Conservation (phyloP, 1,140 invertebrate genomes). For the Drosophila eugracilis region DNA sequence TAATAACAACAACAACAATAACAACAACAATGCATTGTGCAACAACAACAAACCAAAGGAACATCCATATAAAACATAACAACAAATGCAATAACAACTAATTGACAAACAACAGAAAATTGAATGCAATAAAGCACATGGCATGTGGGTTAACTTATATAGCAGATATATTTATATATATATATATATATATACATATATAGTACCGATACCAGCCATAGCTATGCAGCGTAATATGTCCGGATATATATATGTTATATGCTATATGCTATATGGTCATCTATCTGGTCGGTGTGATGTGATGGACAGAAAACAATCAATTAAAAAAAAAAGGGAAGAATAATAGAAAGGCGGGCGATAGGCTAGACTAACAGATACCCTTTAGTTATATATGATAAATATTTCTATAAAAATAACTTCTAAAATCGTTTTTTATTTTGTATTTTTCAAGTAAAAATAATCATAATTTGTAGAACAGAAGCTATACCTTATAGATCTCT, state of each 20-base stretch:
- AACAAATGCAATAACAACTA: slow-evolving; percentile 55
- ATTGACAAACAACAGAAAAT: slow-evolving; percentile 81
- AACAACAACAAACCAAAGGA: slow-evolving; percentile 11
- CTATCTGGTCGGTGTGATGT: slow-evolving; percentile 67
- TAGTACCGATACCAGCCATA: no score
- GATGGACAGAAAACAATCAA: slow-evolving; percentile 82
- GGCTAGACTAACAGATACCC: not conserved
- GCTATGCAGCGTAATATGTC: no score
- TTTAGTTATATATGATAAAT: no score
- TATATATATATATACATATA: slow-evolving; percentile 11
- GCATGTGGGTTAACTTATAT: slow-evolving; percentile 40
- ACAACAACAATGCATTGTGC: slow-evolving; percentile 24
- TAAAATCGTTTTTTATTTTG: no score
- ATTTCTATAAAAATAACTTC: no score
- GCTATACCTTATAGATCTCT: no score
- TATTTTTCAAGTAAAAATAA: no score
- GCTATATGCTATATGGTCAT: slow-evolving; percentile 44
- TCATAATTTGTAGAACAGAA: no score
- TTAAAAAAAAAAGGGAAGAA: slow-evolving; percentile 55
- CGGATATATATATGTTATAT: slow-evolving; percentile 11
- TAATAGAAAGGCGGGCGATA: not conserved
- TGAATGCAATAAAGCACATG: slow-evolving; percentile 78
- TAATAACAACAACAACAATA: slow-evolving; percentile 34
- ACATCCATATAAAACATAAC: not conserved
- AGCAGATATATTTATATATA: slow-evolving; percentile 5